Conservation (phyloP, 1,140 invertebrate species). For the Caerostris darwini region DNA sequence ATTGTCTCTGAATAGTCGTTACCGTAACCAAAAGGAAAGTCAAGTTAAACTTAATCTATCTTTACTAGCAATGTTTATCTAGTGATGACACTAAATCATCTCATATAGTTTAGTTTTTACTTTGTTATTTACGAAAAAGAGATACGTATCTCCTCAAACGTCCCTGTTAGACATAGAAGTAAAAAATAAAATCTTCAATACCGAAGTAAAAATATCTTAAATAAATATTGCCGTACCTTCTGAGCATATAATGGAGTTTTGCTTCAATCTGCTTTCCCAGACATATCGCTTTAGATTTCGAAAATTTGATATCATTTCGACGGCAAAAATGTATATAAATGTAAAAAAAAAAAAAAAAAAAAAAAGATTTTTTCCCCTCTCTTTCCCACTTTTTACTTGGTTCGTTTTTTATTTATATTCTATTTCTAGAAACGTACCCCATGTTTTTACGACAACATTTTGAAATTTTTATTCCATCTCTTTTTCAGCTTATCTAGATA, state of each 20-base stretch:
- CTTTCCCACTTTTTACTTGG: background rate
- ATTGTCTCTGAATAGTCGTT: background rate
- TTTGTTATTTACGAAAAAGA: constrained; percentile 37
- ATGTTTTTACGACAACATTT: constrained; percentile 66
- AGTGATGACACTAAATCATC: background rate
- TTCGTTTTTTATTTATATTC: constrained; percentile 59
- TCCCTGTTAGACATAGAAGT: background rate
- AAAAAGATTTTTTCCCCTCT: constrained; percentile 4
- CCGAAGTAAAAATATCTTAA: constrained; percentile 60
- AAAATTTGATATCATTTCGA: constrained; percentile 75
- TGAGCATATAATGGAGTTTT: constrained; percentile 62
- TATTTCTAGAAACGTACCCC: constrained; percentile 56
- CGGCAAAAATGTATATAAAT: background rate
- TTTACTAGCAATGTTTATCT: constrained; percentile 30
- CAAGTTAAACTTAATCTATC: constrained; percentile 27
- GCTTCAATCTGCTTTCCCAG: constrained; percentile 61
- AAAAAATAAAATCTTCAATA: background rate
- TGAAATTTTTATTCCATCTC: constrained; percentile 41
- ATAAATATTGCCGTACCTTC: constrained; percentile 69
- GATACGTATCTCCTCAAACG: background rate
- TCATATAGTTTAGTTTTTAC: background rate
- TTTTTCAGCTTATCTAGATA: constrained; percentile 57
- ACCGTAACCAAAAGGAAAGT: background rate
- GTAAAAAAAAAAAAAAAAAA: too few relatives aligned
- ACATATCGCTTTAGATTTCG: constrained; percentile 63